Evolutionary conservation across 1,140 invertebrate genomes (phyloP).

Genomic region (Atopsyche davidsoni): DNA sequence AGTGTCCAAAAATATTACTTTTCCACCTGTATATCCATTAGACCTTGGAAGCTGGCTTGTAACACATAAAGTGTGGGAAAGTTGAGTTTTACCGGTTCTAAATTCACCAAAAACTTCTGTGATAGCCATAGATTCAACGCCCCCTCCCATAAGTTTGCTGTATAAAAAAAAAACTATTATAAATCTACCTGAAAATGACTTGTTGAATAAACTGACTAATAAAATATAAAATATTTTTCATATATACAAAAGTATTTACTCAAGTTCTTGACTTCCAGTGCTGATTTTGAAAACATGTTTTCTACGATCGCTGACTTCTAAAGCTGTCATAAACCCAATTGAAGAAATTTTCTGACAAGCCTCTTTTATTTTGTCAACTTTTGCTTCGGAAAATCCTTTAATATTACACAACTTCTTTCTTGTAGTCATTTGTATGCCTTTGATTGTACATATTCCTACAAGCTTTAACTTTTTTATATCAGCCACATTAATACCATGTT

Average conservation of each 20-base stretch:
- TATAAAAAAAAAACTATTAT: constrained; percentile 27
- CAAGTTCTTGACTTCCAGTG: constrained; percentile 67
- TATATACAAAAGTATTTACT: constrained; percentile 47
- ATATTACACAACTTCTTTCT: constrained; percentile 66
- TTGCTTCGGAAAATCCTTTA: constrained; percentile 73
- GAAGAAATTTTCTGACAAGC: constrained; percentile 55
- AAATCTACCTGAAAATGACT: background rate
- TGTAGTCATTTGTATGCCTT: constrained; percentile 76
- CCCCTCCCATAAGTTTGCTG: constrained; percentile 71
- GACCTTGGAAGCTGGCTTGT: constrained; percentile 66
- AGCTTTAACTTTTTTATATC: constrained; percentile 76
- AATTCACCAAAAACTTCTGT: constrained; percentile 90
- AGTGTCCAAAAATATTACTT: constrained; percentile 75
- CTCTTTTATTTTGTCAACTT: constrained; percentile 82
- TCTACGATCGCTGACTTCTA: constrained; percentile 65
- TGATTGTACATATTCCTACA: constrained; percentile 73
- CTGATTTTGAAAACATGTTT: constrained; percentile 67
- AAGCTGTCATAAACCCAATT: constrained; percentile 65
- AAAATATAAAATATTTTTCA: background rate
- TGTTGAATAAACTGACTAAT: background rate
- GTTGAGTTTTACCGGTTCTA: constrained; percentile 71
- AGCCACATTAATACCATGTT: constrained; percentile 48
- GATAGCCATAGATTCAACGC: constrained; percentile 83
- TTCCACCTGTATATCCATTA: constrained; percentile 67
- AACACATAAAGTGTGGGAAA: constrained; percentile 73